phyloP scores from a whole-genome alignment of 2,797 vertebrate species.

The Myoxocephalus aenaeus region DNA sequence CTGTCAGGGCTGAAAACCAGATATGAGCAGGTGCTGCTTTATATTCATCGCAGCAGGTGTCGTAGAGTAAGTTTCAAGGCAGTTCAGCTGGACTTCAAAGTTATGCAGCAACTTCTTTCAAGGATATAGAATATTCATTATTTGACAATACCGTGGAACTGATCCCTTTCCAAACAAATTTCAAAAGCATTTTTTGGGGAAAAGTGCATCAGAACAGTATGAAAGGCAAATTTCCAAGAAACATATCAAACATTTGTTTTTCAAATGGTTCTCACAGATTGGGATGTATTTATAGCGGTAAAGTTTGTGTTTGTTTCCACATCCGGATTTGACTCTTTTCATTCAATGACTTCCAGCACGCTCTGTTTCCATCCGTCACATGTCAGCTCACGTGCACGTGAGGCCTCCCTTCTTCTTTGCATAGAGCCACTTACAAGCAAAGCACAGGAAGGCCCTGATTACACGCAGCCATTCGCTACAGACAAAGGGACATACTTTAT shows the following conservation, averaged over 20 bases:
- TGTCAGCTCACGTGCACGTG: slow-evolving; percentile 29
- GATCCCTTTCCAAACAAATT: slow-evolving; percentile 3
- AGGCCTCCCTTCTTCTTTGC: slow-evolving; percentile 32
- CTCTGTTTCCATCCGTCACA: slow-evolving; percentile 26
- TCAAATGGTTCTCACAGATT: neutral
- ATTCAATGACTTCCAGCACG: neutral
- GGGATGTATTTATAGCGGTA: neutral
- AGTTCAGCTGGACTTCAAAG: slow-evolving; percentile 48
- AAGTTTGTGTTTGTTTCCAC: neutral
- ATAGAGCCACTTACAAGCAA: slow-evolving; percentile 45
- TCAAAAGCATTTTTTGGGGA: neutral
- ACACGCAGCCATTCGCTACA: slow-evolving; percentile 14
- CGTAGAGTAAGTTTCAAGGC: slow-evolving; percentile 33
- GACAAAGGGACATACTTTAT: slow-evolving; percentile 29
- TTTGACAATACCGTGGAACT: neutral
- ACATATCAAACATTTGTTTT: neutral
- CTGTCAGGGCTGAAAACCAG: slow-evolving; percentile 58
- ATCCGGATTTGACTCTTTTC: neutral
- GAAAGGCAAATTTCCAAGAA: neutral
- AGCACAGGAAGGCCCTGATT: slow-evolving; percentile 31
- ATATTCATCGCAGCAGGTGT: slow-evolving; percentile 69
- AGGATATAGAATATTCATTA: slow-evolving; percentile 26
- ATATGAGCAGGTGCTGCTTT: slow-evolving; percentile 72
- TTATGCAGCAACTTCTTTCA: slow-evolving; percentile 60
- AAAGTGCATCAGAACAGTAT: neutral